phyloP scores from a whole-genome alignment of 2,888 invertebrate species.

The Metacarcinus magister region DNA sequence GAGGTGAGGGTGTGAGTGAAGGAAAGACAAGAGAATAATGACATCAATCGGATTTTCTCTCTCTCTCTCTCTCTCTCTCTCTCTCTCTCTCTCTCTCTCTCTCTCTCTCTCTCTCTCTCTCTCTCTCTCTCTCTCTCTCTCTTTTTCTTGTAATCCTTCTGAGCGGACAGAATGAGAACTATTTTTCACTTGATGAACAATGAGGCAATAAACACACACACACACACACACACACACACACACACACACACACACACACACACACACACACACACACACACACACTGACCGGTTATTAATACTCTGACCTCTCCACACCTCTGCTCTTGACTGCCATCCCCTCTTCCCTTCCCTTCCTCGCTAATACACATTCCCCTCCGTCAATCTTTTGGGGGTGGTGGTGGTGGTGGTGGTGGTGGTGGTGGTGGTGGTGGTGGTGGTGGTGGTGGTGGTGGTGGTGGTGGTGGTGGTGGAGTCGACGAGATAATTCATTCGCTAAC shows the following conservation, averaged over 20 bases:
- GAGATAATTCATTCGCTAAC: background rate
- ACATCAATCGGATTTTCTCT: background rate
- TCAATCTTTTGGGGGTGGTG: background rate
- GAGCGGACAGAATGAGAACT: background rate
- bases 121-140: slow-evolving; percentile 38
- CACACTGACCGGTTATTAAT: background rate
- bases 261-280: background rate
- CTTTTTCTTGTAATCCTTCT: slow-evolving; percentile 8
- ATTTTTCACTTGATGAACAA: slow-evolving; percentile 19
- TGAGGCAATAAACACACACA: background rate
- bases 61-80: slow-evolving; percentile 4
- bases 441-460: slow-evolving; percentile 18
- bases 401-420: background rate
- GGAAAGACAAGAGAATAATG: background rate
- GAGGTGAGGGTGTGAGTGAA: background rate
- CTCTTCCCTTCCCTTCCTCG: background rate
- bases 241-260: no score
- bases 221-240: no score
- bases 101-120: no score
- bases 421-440: background rate
- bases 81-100: slow-evolving; percentile 32
- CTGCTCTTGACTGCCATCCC: background rate
- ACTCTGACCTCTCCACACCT: background rate
- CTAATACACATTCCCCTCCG: background rate
- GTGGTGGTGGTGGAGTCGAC: background rate